Conservation (phyloP, 2,113 vertebrate species). For the Piaya cayana region DNA sequence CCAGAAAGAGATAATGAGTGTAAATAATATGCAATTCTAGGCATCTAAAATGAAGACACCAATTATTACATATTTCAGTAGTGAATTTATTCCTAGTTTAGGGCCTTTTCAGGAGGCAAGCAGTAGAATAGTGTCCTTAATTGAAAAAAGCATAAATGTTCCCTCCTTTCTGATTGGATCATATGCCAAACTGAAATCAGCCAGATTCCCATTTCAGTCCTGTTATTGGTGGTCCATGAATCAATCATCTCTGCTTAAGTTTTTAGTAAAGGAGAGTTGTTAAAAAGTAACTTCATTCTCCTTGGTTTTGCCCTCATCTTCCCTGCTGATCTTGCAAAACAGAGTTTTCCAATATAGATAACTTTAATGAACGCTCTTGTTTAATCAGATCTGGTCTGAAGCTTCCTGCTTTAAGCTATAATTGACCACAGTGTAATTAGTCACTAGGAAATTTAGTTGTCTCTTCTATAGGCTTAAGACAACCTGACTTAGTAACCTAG, state of each 20-base stretch:
- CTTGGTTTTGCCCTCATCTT: not conserved
- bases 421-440: not conserved
- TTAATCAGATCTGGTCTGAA: not conserved
- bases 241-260: not conserved
- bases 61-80: not conserved
- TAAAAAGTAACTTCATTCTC: not conserved
- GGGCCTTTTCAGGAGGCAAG: not conserved
- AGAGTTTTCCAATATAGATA: not conserved
- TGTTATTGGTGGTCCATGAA: not conserved
- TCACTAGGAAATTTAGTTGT: not conserved
- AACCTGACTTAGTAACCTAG: not conserved
- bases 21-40: not conserved
- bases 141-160: not conserved
- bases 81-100: not conserved
- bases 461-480: not conserved
- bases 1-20: not conserved
- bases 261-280: not conserved
- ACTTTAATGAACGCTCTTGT: not conserved
- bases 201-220: not conserved
- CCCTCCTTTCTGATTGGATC: not conserved
- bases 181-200: not conserved
- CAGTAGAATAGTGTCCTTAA: not conserved
- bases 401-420: not conserved
- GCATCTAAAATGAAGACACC: not conserved
- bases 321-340: not conserved